Base-by-base conservation (phyloP, 2,797 vertebrate genomes). In the Novumbra hubbsi region DNA sequence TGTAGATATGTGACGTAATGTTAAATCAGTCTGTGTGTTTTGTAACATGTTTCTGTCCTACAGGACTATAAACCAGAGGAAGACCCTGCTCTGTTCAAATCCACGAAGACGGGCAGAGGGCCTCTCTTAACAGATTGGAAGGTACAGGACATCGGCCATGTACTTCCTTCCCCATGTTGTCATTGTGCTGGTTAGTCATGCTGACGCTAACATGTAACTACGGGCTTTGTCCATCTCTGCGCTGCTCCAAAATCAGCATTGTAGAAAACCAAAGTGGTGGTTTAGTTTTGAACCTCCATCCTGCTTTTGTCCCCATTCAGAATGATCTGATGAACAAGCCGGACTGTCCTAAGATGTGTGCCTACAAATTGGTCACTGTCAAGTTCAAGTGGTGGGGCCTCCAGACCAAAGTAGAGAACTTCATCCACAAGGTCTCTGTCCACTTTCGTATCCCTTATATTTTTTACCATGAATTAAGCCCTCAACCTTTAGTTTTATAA, bases 351-450 rank as follows among this genome's bases (percentile, higher is more conserved):
- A 94, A 94, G 86, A 98, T 99, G 97, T 98, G 97, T 80, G 96
- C 96, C 28, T 98, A 98, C 89, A 99, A 98, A 92, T 93, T 99
- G 90, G 97, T 98, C 88, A 98, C 97, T 1, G 96, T 98, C 89
- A 97, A 98, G 88, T 99, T 98, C 91, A 96, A 95, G 77, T 98
- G 96, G 96, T 98, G 97, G 97, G 97, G 96, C 30, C 92, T 98
- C 83, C 96, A 98, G 87, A 97, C 94, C 92, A 98, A 98, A 93
- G 94, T 99, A 12, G 97, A 98, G 85, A 95, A 95, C 76, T 98
- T 99, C 90, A 98, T 99, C 87, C 96, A 99, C 66, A 96, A 95
- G 94, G 96, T 97, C 89, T 73, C 5, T 32, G 12, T 27, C 28
- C 9, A 9, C 8, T 12, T 41, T n/a, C 2, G 3, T 67, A 9